These are phyloP conservation scores for Isotomurus palustris DNA, from an alignment of 2,888 invertebrate genomes.

Conservation along the genomic window DNA sequence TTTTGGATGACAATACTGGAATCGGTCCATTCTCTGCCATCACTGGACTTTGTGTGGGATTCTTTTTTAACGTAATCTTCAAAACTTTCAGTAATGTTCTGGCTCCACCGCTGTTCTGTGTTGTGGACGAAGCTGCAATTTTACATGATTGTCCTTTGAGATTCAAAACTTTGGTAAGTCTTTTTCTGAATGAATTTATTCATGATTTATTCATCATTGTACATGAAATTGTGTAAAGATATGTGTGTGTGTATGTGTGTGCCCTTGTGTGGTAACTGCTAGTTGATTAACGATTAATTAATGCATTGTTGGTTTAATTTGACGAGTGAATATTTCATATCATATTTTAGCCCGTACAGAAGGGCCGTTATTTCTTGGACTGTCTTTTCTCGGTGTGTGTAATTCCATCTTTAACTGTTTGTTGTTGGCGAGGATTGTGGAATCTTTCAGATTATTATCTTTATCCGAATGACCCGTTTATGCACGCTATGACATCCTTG, in stretches of 20 bases:
- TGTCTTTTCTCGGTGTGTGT: constrained; percentile 79
- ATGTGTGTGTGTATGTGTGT: no score
- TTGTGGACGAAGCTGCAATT: constrained; percentile 62
- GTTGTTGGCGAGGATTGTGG: constrained; percentile 86
- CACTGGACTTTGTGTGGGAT: constrained; percentile 59
- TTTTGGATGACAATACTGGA: constrained; percentile 66
- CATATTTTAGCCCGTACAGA: constrained; percentile 22
- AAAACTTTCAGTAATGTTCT: constrained; percentile 71
- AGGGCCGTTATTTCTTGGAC: constrained; percentile 67
- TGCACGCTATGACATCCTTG: constrained; percentile 72
- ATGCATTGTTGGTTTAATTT: background rate
- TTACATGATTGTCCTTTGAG: constrained; percentile 82
- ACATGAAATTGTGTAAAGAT: no score
- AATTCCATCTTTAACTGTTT: constrained; percentile 77
- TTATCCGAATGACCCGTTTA: constrained; percentile 64
- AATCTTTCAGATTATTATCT: constrained; percentile 72
- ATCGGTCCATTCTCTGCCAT: constrained; percentile 56
- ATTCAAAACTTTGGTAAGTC: constrained; percentile 63
- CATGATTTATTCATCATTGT: background rate
- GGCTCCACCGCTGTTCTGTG: constrained; percentile 74
- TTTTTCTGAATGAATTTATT: background rate
- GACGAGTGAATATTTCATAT: background rate
- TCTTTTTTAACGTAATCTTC: constrained; percentile 62
- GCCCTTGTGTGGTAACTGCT: background rate
- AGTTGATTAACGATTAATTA: background rate